Evolutionary conservation across 1,140 invertebrate genomes (phyloP).

Genomic region (Portunus trituberculatus): DNA sequence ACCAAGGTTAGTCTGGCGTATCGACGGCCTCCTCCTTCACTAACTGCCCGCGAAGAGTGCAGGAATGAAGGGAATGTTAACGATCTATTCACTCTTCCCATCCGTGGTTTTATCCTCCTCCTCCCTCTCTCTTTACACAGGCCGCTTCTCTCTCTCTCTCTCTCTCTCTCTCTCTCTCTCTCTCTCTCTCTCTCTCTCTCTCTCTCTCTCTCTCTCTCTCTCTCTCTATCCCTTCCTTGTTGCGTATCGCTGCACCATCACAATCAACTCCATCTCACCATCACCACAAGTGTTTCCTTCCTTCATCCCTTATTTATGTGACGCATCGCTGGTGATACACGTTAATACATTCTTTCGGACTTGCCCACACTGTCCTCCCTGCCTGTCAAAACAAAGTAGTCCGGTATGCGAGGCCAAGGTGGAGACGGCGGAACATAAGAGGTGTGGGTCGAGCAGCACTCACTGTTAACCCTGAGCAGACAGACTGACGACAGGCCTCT

Average conservation of each 20-base stretch:
- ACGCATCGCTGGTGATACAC: neutral
- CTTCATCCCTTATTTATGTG: neutral
- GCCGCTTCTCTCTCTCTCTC: neutral
- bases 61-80: constrained; percentile 22
- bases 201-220: neutral
- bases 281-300: neutral
- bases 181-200: neutral
- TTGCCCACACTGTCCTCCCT: neutral
- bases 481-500: neutral
- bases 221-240: neutral
- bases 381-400: neutral
- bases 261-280: neutral
- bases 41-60: neutral
- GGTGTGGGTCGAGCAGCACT: neutral
- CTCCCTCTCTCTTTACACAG: neutral
- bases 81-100: neutral
- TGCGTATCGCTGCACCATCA: neutral
- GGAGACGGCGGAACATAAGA: neutral
- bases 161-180: neutral
- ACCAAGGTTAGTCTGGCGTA: neutral
- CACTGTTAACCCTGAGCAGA: constrained; percentile 10
- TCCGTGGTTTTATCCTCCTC: neutral
- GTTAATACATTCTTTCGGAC: neutral
- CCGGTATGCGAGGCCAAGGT: neutral
- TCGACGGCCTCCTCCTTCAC: neutral